Base-by-base conservation (phyloP, 2,113 vertebrate genomes). In the Protobothrops mucrosquamatus region DNA sequence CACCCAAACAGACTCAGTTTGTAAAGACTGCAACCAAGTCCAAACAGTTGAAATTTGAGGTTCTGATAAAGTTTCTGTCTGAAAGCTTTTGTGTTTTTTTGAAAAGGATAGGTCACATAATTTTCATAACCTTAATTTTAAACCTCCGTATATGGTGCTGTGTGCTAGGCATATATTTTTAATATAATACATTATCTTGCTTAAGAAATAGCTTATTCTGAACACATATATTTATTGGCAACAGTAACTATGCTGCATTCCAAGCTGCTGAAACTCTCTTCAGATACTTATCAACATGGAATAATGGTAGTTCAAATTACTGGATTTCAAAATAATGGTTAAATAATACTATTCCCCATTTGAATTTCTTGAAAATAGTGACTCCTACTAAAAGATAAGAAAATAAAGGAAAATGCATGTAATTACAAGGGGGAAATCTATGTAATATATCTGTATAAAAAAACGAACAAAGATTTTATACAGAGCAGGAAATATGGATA, bases 291-390 rank as follows among this genome's bases (percentile, higher is more conserved):
- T n/a, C 23, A 29, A 56, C 91, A 24, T 64, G 23, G 24, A 94
- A 6, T 43, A 69, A 91, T 54, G 89, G 22, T 56, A 94, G 89
- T 93, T 92, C 10, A 92, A 90, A 94, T 90, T 56, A 91, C n/a
- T 91, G 87, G n/a, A 85, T 88, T 59, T 59, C 43, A 39, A 91
- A 93, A 91, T 2, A 12, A 56, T 18, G 92, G 1, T 88, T 4
- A 54, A 29, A 54, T 93, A 90, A 93, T 93, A 26, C 22, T 52
- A n/a, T 10, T 46, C 43, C 57, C 4, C 6, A 22, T 91, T 92
- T 39, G 34, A 51, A 92, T 61, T 43, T 85, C 29, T 59, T 88
- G 48, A 74, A 34, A 85, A 61, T 56, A 93, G 20, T 15, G 18
- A 89, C 2, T 51, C 0, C 1, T 74, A 87, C 4, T 26, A 89